Evolutionary conservation across 2,113 vertebrate species (phyloP).

Genomic region (Onychostoma macrolepis): DNA sequence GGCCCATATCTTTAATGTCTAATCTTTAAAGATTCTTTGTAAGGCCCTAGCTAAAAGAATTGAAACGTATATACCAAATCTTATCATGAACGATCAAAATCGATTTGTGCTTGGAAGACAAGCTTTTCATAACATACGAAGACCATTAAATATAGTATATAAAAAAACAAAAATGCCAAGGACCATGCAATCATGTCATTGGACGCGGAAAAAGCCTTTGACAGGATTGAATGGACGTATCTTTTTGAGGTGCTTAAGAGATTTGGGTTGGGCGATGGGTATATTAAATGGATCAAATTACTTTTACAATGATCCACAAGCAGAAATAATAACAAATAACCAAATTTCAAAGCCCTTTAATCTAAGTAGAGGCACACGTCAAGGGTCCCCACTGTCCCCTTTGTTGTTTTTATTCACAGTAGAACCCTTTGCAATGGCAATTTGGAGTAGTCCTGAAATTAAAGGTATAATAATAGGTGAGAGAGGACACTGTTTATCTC

Average conservation of each 20-base stretch:
- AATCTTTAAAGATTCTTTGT: slow-evolving; percentile 39
- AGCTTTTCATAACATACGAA: slow-evolving; percentile 34
- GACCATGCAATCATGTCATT: slow-evolving; percentile 29
- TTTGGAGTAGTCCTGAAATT: background rate
- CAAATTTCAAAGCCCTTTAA: slow-evolving; percentile 14
- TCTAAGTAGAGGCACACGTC: background rate
- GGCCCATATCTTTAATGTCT: slow-evolving; percentile 39
- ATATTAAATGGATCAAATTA: slow-evolving; percentile 13
- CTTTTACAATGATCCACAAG: slow-evolving; percentile 27
- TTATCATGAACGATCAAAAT: slow-evolving; percentile 40
- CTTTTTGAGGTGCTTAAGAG: background rate
- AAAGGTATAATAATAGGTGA: slow-evolving; percentile 20
- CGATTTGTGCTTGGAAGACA: slow-evolving; percentile 44
- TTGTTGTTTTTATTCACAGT: slow-evolving; percentile 11
- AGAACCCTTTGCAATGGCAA: slow-evolving; percentile 24
- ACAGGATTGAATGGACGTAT: background rate
- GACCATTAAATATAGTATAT: slow-evolving; percentile 29
- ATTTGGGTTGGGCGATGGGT: background rate
- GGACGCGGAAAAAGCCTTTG: slow-evolving; percentile 6
- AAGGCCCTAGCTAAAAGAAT: slow-evolving; percentile 21
- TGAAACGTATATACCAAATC: background rate
- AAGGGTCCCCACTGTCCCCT: background rate
- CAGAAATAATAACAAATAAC: slow-evolving; percentile 34
- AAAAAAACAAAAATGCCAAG: slow-evolving; percentile 4
- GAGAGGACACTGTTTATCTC: background rate